Evolutionary conservation across 2,888 invertebrate genomes (phyloP), one percentile per base, ranked within the genome.

Genomic region (Hyppa rectilinea): DNA sequence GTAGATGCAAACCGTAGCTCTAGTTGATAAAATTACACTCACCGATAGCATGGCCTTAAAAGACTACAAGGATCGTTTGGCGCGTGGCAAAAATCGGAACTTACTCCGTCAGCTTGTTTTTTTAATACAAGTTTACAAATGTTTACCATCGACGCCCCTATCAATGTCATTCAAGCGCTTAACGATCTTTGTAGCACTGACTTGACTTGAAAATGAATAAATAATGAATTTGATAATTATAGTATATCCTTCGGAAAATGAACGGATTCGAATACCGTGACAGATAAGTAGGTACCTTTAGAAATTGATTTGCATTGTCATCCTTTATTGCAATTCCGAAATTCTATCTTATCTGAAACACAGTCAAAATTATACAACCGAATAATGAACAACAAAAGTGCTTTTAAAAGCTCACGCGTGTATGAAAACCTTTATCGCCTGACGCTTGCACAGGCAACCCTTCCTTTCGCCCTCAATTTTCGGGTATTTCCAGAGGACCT

Each of bases 401-500:
- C 34, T 26, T 52, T 29, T 29, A 40, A 70, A 40, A 2, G 26
- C n/a, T 31, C 38, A 31, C 34, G 9, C 52, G 12, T 50, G 43
- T 34, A 56, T 47, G 9, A 38, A 72, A 64, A 72, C 56, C 56
- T 72, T 63, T 58, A 58, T 58, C 50, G 6, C 7, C 56, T 52
- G 26, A 73, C 29, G 38, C 45, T 38, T 73, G n/a, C 31, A 26
- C 14, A 43, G 29, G 26, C 47, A 67, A 5, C 38, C 52, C 31
- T 52, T 52, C 58, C 14, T 73, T 64, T 52, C 45, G 45, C 52
- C n/a, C 38, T 40, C 7, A 63, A 73, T 38, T 40, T 64, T 29
- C 12, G 12, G 10, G 12, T 58, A 47, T 53, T 40, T 29, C 7
- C 9, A n/a, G 40, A 50, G 12, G 29, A 40, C 29, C 72, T 56